Evolutionary conservation across 2,888 invertebrate genomes (phyloP), one percentile per base, ranked within the genome.

Genomic region (Sesia bembeciformis): DNA sequence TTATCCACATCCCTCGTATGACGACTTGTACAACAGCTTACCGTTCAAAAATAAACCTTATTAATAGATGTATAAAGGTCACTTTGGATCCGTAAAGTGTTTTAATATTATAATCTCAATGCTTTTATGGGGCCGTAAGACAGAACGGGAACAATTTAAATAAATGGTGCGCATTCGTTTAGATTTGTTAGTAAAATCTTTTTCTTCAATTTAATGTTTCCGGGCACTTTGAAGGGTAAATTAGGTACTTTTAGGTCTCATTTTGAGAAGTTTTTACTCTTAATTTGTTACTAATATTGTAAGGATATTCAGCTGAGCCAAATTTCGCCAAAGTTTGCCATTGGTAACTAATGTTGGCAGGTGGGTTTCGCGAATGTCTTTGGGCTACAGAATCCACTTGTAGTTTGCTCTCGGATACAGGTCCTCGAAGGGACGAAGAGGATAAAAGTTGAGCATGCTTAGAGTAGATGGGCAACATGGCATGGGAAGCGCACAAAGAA

Each of bases 41-140:
- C 3, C 39, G 51, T 53, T 7, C 8, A 39, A 61, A 58, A 52
- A 56, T 53, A 52, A 7, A 54, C 60, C 55, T 43, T 67, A 61
- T 51, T 43, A 3, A 43, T 5, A 54, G 3, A 43, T 40, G 38
- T 4, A 56, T 64, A 70, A 61, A 61, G 62, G 50, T 52, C 53
- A 53, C 58, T 65, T 59, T 65, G 46, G 57, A 40, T 43, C 52
- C 52, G 8, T 7, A 7, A 39, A 23, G 1, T 4, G 38, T 49
- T 59, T 60, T 66, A 65, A 78, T 74, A 74, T 72, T 72, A 74
- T 74, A 76, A 75, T 76, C 71, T 67, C 60, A 68, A 62, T 63
- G 67, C 69, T 73, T 76, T 76, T 75, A 76, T 73, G 66, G 67
- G 65, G 67, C 64, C 59, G 64, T 69, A 68, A 72, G 70, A 75